Evolutionary conservation across 2,888 invertebrate genomes (phyloP), one percentile per base, ranked within the genome.

Genomic region (Pycnomerus fuliginosus): DNA sequence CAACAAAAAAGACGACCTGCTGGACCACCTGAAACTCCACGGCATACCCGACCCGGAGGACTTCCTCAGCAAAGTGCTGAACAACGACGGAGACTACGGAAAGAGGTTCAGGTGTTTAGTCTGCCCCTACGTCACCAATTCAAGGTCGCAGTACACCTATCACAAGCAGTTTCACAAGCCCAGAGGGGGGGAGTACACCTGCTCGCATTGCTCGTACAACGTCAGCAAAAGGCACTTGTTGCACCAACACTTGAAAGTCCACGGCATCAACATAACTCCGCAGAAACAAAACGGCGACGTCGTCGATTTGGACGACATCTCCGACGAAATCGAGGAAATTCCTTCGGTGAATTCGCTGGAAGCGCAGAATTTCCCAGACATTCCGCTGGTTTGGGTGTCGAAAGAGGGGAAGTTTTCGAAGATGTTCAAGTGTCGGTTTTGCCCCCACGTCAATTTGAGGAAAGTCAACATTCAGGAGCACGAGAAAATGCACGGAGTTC

Each of bases 141-240:
- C 87, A 67, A 89, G 88, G 68, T 88, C 88, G 15, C 90, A 91
- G 69, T 90, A 83, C 70, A 80, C 86, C 65, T 90, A 91, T 65
- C 92, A 92, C 64, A 88, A 88, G 63, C 90, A 90, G 63, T 86
- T 91, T 66, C 93, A 93, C 65, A 77, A 84, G 23, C 82, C 84
- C 0, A 78, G 83, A 36, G 81, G 82, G 28, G 83, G 85, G 0
- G 83, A 83, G n/a, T 87, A 85, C 70, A 87, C 87, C 68, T 93
- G 93, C 65, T 80, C 80, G 13, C 77, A 83, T 56, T 93, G 92
- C 68, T 84, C 85, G 52, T 91, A 90, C 65, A 88, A 88, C 62
- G 90, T 90, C 4, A 86, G 85, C 39, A 87, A 87, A 64, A 76
- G 84, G 50, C 87, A 90, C 59, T 76, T 90, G 23, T 76, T 92